Evolutionary conservation across 2,888 invertebrate genomes (phyloP).

Genomic region (Creontiades dilutus): DNA sequence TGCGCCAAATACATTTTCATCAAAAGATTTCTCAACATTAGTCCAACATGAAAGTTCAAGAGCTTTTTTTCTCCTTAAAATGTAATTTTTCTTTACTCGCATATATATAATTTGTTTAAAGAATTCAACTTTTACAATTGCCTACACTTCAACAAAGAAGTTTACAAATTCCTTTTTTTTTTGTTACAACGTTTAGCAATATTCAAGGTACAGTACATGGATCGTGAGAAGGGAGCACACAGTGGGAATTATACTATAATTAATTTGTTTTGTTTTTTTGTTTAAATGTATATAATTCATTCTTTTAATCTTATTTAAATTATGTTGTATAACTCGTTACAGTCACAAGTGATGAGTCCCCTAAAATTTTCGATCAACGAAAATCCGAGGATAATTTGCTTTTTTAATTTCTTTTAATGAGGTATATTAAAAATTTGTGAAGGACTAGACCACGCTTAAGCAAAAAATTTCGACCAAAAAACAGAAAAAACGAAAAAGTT

Average conservation of each 20-base stretch:
- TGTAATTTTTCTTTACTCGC: background rate
- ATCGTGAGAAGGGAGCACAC: slow-evolving; percentile 59
- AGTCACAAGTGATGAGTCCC: background rate
- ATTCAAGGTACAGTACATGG: slow-evolving; percentile 56
- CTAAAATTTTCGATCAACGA: background rate
- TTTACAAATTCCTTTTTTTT: slow-evolving; percentile 58
- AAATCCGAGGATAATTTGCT: slow-evolving; percentile 23
- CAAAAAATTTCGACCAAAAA: slow-evolving; percentile 37
- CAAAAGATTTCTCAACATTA: slow-evolving; percentile 6
- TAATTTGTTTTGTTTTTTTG: slow-evolving; percentile 25
- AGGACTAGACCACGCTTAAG: slow-evolving; percentile 70
- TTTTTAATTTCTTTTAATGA: slow-evolving; percentile 44
- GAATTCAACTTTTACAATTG: slow-evolving; percentile 54
- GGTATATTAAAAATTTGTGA: slow-evolving; percentile 64
- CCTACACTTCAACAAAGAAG: slow-evolving; percentile 57
- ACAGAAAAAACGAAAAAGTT: background rate
- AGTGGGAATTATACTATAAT: slow-evolving; percentile 55
- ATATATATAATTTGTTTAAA: slow-evolving; percentile 26
- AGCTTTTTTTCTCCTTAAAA: slow-evolving; percentile 29
- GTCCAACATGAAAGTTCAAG: slow-evolving; percentile 50
- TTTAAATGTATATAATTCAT: slow-evolving; percentile 38
- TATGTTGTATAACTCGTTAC: background rate
- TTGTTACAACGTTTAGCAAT: slow-evolving; percentile 58
- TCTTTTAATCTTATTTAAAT: slow-evolving; percentile 38
- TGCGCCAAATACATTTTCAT: slow-evolving; percentile 53